Conservation (phyloP, 2,888 invertebrate genomes). For the Choristoneura rosaceana region DNA sequence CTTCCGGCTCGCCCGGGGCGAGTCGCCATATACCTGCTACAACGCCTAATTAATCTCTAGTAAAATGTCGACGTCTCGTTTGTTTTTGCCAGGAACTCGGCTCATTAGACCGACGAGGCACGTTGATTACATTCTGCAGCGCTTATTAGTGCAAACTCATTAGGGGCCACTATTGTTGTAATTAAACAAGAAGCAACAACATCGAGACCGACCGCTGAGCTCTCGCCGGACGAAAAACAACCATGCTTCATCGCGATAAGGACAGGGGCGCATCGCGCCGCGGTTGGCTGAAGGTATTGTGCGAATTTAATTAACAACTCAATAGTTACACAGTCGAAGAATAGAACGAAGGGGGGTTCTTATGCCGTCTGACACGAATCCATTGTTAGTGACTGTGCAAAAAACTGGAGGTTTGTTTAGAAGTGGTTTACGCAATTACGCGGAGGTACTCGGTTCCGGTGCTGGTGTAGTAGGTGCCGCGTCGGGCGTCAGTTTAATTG, state of each 20-base stretch:
- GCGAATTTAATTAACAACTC: constrained; percentile 84
- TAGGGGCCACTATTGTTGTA: constrained; percentile 85
- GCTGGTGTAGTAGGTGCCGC: constrained; percentile 44
- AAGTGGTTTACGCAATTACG: constrained; percentile 82
- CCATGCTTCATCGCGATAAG: constrained; percentile 61
- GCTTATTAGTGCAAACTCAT: constrained; percentile 85
- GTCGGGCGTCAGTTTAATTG: constrained; percentile 76
- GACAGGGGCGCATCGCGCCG: constrained; percentile 47
- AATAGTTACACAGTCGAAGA: constrained; percentile 69
- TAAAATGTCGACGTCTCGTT: constrained; percentile 78
- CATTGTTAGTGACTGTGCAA: constrained; percentile 78
- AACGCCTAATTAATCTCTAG: constrained; percentile 82
- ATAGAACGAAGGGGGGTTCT: constrained; percentile 72
- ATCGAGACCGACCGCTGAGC: constrained; percentile 63
- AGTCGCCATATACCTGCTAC: constrained; percentile 68
- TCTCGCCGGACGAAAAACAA: constrained; percentile 57
- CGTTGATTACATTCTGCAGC: constrained; percentile 85
- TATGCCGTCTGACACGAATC: constrained; percentile 79
- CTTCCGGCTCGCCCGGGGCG: constrained; percentile 63
- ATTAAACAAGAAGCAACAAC: constrained; percentile 82
- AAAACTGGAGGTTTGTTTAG: constrained; percentile 78
- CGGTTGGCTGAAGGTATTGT: constrained; percentile 62
- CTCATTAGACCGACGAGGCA: constrained; percentile 84
- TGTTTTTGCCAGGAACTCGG: constrained; percentile 83
- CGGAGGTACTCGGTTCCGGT: constrained; percentile 63